phyloP scores from a whole-genome alignment of 2,888 invertebrate species.

The Geophilus truncorum region DNA sequence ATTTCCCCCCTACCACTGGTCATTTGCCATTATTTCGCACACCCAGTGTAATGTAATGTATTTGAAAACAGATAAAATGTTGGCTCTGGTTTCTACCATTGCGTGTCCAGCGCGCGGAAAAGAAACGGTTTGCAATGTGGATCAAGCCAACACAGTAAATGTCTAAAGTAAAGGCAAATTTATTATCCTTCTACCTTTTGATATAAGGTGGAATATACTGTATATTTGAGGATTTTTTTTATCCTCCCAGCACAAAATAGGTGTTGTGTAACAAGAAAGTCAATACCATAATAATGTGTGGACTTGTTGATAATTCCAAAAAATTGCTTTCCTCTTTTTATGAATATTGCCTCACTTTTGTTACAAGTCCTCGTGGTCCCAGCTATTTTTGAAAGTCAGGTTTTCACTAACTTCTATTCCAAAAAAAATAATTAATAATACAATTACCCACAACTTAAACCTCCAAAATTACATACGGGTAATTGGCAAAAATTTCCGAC shows the following conservation, averaged over 20 bases:
- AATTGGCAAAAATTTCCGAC: neutral
- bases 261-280: neutral
- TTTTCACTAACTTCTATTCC: too few species aligned
- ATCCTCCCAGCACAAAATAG: neutral
- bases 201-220: neutral
- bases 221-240: neutral
- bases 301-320: neutral
- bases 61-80: neutral
- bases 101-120: neutral
- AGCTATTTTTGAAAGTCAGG: too few species aligned
- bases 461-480: too few species aligned
- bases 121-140: neutral
- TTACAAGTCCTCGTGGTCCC: too few species aligned
- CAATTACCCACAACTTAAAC: too few species aligned
- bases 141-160: constrained; percentile 5
- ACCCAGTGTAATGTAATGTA: neutral
- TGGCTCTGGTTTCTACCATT: neutral
- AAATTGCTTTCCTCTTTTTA: neutral
- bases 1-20: neutral
- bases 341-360: neutral
- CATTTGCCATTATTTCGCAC: neutral
- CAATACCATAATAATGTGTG: neutral
- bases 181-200: neutral
- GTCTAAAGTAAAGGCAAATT: constrained; percentile 13
- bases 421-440: too few species aligned